Conservation (phyloP, 2,888 invertebrate genomes). For the Imbricaverruca yamaguchii region DNA sequence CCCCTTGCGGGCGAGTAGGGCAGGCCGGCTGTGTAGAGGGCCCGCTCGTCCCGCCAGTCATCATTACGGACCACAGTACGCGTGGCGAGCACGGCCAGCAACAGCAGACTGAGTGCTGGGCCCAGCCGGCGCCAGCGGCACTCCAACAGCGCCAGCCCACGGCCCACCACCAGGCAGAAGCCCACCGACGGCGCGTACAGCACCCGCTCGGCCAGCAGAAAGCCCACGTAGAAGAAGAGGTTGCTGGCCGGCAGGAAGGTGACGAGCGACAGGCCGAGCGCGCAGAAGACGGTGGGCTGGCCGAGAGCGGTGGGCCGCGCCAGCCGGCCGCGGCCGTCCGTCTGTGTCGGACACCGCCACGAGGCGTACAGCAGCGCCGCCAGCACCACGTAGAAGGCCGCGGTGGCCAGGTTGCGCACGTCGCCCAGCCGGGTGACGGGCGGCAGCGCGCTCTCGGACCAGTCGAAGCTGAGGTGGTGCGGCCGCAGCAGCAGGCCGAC, state of each 20-base stretch:
- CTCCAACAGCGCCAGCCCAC: slow-evolving; percentile 47
- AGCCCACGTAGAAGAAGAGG: slow-evolving; percentile 94
- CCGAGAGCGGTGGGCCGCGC: neutral
- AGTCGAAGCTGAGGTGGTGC: slow-evolving; percentile 85
- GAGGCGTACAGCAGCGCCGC: slow-evolving; percentile 41
- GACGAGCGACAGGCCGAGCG: slow-evolving; percentile 57
- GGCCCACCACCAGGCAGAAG: slow-evolving; percentile 77
- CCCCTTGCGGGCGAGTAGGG: slow-evolving; percentile 94
- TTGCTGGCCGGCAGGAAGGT: slow-evolving; percentile 95
- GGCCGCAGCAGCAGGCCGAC: slow-evolving; percentile 80
- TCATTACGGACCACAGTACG: slow-evolving; percentile 73
- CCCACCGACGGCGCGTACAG: slow-evolving; percentile 94
- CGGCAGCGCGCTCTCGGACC: slow-evolving; percentile 97
- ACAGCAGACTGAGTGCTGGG: slow-evolving; percentile 51
- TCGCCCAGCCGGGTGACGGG: slow-evolving; percentile 60
- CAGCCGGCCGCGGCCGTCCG: neutral
- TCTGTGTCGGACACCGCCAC: slow-evolving; percentile 13
- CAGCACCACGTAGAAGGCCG: slow-evolving; percentile 52
- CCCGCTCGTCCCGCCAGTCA: slow-evolving; percentile 91
- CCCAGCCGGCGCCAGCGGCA: slow-evolving; percentile 42
- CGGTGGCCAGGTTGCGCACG: slow-evolving; percentile 76
- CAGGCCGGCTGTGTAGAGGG: slow-evolving; percentile 82
- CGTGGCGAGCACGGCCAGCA: slow-evolving; percentile 41
- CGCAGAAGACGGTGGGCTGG: slow-evolving; percentile 19
- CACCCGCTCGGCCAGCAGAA: slow-evolving; percentile 93